A percentile compares a stretch with the other conserved stretches of the same genome.
These are phyloP conservation scores for Rhinogobius similis DNA, from an alignment of 2,113 vertebrate species.

Conservation along the genomic window DNA sequence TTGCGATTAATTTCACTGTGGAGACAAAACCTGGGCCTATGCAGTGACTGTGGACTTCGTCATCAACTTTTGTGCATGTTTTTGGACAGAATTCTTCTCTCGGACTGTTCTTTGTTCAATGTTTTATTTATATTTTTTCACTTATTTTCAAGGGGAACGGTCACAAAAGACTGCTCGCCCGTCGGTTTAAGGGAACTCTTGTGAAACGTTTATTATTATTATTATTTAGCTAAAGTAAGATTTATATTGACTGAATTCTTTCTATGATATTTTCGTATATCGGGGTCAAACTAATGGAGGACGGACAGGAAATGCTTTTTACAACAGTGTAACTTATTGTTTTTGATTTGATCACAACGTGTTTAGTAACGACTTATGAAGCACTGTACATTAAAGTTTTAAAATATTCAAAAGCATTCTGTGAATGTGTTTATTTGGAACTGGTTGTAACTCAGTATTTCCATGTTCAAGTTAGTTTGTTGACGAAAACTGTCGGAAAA, in stretches of 20 bases:
- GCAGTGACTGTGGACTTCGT: constrained; percentile 64
- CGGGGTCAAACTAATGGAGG: constrained; percentile 76
- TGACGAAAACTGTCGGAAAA: too few species aligned
- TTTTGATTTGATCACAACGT: constrained; percentile 72
- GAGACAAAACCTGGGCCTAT: constrained; percentile 58
- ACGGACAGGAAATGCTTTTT: constrained; percentile 77
- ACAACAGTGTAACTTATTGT: constrained; percentile 82
- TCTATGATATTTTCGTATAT: constrained; percentile 82
- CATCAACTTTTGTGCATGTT: constrained; percentile 20
- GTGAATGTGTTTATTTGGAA: not conserved
- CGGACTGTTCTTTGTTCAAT: constrained; percentile 43
- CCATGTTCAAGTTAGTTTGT: too few species aligned
- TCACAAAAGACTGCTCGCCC: constrained; percentile 51
- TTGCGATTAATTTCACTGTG: not conserved
- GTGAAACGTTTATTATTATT: constrained; percentile 44
- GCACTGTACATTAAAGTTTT: constrained; percentile 78
- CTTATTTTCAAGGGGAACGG: constrained; percentile 48
- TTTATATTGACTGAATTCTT: constrained; percentile 74
- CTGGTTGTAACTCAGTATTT: too few species aligned
- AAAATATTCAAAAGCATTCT: constrained; percentile 40
- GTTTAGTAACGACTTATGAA: constrained; percentile 73
- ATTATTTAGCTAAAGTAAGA: constrained; percentile 75
- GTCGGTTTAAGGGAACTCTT: constrained; percentile 65
- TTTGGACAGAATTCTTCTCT: not conserved
- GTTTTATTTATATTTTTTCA: constrained; percentile 67